phyloP scores from a whole-genome alignment of 2,888 invertebrate genomes.

The Nymphalis c-album region DNA sequence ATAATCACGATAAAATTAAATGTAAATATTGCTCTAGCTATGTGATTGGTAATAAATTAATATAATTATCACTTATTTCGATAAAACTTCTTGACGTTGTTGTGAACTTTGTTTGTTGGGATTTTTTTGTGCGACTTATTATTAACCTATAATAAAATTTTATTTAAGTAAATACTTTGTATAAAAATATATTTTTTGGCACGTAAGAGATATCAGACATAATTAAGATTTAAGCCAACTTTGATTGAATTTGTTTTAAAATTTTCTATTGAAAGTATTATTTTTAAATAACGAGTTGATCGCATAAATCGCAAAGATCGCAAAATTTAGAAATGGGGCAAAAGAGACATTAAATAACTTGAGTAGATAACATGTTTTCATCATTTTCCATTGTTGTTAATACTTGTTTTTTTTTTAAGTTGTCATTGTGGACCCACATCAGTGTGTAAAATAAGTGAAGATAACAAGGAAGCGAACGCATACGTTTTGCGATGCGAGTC shows the following conservation, averaged over 20 bases:
- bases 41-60: constrained; percentile 18
- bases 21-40: constrained; percentile 21
- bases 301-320: no score
- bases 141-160: neutral
- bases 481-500: constrained; percentile 48
- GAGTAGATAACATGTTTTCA: no score
- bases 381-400: no score
- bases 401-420: constrained; percentile 43
- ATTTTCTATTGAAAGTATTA: no score
- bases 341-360: no score
- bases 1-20: constrained; percentile 15
- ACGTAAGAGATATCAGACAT: no score
- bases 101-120: constrained; percentile 12
- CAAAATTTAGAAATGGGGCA: no score
- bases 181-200: no score
- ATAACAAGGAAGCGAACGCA: constrained; percentile 39
- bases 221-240: no score
- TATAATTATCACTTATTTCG: constrained; percentile 13
- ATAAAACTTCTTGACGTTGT: constrained; percentile 19
- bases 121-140: constrained; percentile 1
- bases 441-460: constrained; percentile 43
- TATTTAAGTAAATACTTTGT: neutral
- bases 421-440: constrained; percentile 47
- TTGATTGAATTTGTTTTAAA: no score
- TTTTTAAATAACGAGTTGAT: no score